Evolutionary conservation across 1,140 invertebrate species (phyloP), one percentile per base, ranked within the genome.

Genomic region (Hormaphis cornu): DNA sequence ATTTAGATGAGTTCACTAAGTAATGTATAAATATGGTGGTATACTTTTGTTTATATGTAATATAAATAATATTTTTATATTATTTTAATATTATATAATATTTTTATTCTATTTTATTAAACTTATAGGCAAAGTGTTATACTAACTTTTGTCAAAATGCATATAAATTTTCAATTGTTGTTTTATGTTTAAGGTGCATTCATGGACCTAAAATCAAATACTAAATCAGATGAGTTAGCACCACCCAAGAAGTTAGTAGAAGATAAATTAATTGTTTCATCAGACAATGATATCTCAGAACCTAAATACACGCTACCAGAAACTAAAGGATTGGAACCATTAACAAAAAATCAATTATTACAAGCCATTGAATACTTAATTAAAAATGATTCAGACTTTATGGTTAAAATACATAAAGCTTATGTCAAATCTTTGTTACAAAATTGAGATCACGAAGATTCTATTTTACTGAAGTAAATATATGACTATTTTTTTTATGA

Each of bases 341-440:
- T 94, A 18, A 93, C 90, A 20, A 86, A 86, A 77, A 89, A 90
- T 76, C 92, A 95, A 76, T 81, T 95, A 52, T 83, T 92, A 42
- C 91, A 94, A 80, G 90, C 91, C 53, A 85, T 95, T 71, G 85
- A 87, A 74, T 90, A 93, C 80, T 81, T 95, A 61, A 80, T 95
- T 28, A 89, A 90, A 79, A 90, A 89, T 79, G 91, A 95, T 78
- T 80, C 87, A 10, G 87, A 90, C 72, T 95, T 94, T 80, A 83
- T 93, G 9, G 87, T 85, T 73, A 91, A 90, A 78, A 80, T 94
- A 69, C 91, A 95, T 78, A 90, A 93, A 80, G 91, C 90, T 54
- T 94, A 94, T 77, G 85, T 93, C 0, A 90, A 91, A 78, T 90
- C 88, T 12, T 89, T 61, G 16, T 52, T 53, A 63, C 59, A 50